Percentiles rank a stretch among this genome's conserved stretches.
Conservation (phyloP, 1,140 invertebrate genomes). For the Brachystomella parvula region DNA sequence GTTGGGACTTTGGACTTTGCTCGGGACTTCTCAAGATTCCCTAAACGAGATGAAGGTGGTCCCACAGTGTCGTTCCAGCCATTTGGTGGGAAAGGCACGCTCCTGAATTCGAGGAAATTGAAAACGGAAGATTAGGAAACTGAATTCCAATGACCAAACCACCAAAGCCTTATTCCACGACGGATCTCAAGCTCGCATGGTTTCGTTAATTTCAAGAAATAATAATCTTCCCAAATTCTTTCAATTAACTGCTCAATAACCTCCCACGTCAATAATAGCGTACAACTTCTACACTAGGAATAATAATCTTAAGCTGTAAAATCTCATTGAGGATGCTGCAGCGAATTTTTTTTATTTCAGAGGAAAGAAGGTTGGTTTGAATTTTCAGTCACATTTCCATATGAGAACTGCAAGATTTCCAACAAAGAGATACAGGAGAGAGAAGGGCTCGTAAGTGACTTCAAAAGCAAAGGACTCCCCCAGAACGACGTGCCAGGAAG, state of each 20-base stretch:
- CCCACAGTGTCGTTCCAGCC: not conserved
- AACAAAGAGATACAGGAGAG: constrained; percentile 52
- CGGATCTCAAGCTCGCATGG: not conserved
- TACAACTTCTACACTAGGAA: not conserved
- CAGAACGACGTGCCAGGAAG: constrained; percentile 51
- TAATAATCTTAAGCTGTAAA: not conserved
- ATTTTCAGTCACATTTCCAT: not conserved
- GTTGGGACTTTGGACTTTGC: not conserved
- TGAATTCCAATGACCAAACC: not conserved
- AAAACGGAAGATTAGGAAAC: not conserved
- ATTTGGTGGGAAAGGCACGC: not conserved
- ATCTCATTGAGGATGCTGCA: not conserved
- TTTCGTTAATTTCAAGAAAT: not conserved
- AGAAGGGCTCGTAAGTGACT: constrained; percentile 51
- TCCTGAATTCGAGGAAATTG: not conserved
- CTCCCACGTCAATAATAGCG: not conserved
- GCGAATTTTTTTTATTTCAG: not conserved
- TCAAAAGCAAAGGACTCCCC: constrained; percentile 53
- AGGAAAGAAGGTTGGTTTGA: not conserved
- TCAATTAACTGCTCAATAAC: no score
- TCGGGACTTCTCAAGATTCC: not conserved
- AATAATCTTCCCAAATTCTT: no score
- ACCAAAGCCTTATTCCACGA: not conserved
- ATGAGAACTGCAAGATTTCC: constrained; percentile 31
- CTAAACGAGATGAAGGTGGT: not conserved